Conservation (phyloP, 2,113 vertebrate genomes). For the Spermophilus dauricus region DNA sequence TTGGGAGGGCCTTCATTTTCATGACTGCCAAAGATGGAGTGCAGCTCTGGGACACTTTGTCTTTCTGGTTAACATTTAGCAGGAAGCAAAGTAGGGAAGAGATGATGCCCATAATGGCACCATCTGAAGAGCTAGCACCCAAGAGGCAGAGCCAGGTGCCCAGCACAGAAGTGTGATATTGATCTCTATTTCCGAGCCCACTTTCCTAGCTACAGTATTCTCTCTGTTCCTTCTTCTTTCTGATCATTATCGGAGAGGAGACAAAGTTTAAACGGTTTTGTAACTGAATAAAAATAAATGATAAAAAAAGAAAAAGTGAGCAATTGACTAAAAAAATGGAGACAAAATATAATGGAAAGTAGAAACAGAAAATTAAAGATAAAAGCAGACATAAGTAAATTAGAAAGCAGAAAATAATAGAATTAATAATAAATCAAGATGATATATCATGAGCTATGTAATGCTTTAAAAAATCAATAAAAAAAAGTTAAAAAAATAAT, state of each 20-base stretch:
- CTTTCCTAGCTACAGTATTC: background rate
- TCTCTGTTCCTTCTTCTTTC: background rate
- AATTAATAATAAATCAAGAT: conserved; percentile 42
- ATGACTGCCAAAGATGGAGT: background rate
- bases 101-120: background rate
- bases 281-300: background rate
- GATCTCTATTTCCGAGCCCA: background rate
- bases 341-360: background rate
- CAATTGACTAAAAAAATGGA: background rate
- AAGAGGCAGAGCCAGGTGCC: fast-evolving
- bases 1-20: background rate
- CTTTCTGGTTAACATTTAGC: background rate
- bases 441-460: too few species aligned
- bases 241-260: background rate
- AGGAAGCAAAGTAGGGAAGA: background rate
- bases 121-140: background rate
- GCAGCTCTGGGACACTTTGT: background rate
- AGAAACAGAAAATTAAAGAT: conserved; percentile 13
- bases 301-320: background rate
- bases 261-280: conserved; percentile 7
- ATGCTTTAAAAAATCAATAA: too few species aligned
- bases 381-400: conserved; percentile 34
- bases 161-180: background rate
- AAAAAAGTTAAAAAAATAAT: too few species aligned
- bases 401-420: conserved; percentile 49